phyloP scores from a whole-genome alignment of 2,113 vertebrate species.

The Rostratula benghalensis region DNA sequence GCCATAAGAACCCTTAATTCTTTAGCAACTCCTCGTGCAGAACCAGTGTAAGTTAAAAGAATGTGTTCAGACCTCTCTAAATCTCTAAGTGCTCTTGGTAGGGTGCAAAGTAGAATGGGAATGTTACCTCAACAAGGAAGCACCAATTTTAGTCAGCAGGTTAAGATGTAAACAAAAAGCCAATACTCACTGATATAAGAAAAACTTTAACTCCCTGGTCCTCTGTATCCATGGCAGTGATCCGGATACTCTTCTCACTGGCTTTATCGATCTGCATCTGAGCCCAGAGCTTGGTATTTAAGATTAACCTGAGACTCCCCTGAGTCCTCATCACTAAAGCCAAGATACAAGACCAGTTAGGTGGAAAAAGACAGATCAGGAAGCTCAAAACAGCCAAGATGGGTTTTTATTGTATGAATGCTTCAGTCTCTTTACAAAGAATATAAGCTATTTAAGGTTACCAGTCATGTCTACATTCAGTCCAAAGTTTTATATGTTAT shows the following conservation, averaged over 20 bases:
- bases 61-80: neutral
- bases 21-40: neutral
- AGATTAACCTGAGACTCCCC: slow-evolving; percentile 93
- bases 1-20: neutral
- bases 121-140: neutral
- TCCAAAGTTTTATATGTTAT: neutral
- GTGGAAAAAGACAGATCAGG: neutral
- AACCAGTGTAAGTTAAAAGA: neutral
- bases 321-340: slow-evolving; percentile 96
- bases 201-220: slow-evolving; percentile 99
- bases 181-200: slow-evolving; percentile 89
- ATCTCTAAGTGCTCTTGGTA: neutral
- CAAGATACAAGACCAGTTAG: neutral
- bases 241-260: slow-evolving; percentile 95
- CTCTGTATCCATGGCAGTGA: slow-evolving; percentile 98
- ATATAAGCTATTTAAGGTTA: neutral
- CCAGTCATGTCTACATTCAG: neutral
- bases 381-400: neutral
- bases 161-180: neutral
- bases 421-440: neutral
- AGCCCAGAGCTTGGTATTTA: slow-evolving; percentile 98
- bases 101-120: neutral
- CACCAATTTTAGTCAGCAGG: neutral
- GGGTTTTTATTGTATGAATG: neutral
- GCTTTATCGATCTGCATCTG: slow-evolving; percentile 99